These are phyloP conservation scores for Penaeus japonicus DNA, from an alignment of 1,140 invertebrate genomes.

Conservation along the genomic window DNA sequence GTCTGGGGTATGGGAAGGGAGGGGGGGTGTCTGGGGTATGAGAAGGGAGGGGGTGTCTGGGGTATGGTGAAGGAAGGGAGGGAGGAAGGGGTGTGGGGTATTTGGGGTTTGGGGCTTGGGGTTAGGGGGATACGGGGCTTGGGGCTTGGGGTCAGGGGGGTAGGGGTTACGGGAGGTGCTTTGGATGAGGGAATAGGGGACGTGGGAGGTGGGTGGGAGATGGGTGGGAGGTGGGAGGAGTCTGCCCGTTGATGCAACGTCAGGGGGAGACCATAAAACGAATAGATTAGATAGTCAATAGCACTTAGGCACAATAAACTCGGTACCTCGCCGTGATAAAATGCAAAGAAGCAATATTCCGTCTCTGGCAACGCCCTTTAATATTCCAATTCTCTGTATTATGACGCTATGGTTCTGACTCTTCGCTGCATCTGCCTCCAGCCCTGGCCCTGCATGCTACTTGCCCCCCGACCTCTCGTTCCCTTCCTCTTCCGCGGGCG, in stretches of 20 bases:
- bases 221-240: background rate
- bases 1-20: too few relatives aligned
- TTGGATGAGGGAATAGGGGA: too few relatives aligned
- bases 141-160: background rate
- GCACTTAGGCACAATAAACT: background rate
- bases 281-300: slow-evolving; percentile 26
- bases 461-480: too few relatives aligned
- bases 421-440: background rate
- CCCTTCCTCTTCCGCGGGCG: too few relatives aligned
- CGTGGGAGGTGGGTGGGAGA: background rate
- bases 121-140: too few relatives aligned
- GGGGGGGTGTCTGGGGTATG: too few relatives aligned
- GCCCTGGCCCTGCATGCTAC: too few relatives aligned
- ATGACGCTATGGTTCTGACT: background rate
- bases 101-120: background rate
- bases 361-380: background rate
- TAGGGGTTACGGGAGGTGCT: too few relatives aligned
- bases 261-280: background rate
- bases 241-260: background rate
- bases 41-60: background rate
- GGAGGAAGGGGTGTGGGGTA: background rate
- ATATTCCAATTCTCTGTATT: background rate
- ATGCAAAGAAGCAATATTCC: slow-evolving; percentile 31
- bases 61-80: background rate
- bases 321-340: background rate